Percentiles rank a stretch among this genome's conserved stretches.
Conservation (phyloP, 2,888 invertebrate genomes). For the Drosophila putrida region DNA sequence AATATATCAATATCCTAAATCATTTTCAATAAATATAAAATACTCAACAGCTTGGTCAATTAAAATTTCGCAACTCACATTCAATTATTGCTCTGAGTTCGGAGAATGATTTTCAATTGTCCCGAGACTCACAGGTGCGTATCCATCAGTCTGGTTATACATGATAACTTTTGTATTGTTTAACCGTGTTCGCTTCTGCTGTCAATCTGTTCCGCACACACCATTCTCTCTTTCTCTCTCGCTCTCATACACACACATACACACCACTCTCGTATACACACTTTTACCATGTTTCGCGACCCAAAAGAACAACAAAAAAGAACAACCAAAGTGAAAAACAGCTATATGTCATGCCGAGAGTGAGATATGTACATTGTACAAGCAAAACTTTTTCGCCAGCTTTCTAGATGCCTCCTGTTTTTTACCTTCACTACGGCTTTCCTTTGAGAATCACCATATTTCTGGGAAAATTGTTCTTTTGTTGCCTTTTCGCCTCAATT, state of each 20-base stretch:
- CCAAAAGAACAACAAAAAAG: constrained; percentile 27
- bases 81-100: constrained; percentile 4
- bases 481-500: constrained; percentile 36
- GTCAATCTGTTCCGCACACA: constrained; percentile 19
- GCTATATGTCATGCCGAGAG: constrained; percentile 36
- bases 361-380: constrained; percentile 29
- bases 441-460: constrained; percentile 27
- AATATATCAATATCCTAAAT: no score
- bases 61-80: constrained; percentile 6
- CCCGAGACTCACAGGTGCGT: constrained; percentile 4
- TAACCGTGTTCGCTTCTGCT: constrained; percentile 1
- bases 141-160: constrained; percentile 23
- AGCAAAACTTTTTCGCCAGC: constrained; percentile 25
- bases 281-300: constrained; percentile 24
- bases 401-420: background rate
- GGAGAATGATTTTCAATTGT: constrained; percentile 22
- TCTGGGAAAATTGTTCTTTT: constrained; percentile 33
- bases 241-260: background rate
- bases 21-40: background rate
- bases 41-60: constrained; percentile 5
- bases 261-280: background rate
- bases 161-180: constrained; percentile 20
- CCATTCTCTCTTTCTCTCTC: background rate
- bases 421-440: background rate
- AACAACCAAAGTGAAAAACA: constrained; percentile 22